phyloP scores from a whole-genome alignment of 2,113 vertebrate species.

The Prionailurus bengalensis region DNA sequence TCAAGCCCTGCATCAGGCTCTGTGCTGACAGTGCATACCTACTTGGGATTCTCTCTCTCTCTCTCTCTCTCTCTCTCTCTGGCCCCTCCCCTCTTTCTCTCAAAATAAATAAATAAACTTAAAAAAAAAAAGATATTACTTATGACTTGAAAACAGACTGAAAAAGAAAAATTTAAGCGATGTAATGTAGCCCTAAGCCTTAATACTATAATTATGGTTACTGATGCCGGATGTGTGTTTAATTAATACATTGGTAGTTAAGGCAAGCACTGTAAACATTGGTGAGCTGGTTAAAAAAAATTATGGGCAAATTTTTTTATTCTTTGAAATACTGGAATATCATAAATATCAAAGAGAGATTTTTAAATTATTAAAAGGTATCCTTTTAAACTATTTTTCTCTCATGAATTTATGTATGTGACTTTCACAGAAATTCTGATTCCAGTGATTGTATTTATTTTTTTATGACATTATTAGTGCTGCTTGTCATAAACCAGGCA shows the following conservation, averaged over 20 bases:
- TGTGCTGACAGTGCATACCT: too few species aligned
- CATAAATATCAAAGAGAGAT: too few species aligned
- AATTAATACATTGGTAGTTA: not conserved
- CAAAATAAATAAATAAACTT: too few species aligned
- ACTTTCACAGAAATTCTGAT: slow-evolving; percentile 36
- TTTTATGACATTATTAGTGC: not conserved
- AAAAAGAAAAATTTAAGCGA: slow-evolving; percentile 43
- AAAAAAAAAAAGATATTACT: slow-evolving; percentile 3
- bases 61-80: too few species aligned
- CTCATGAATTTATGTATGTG: slow-evolving; percentile 25
- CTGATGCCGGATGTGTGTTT: not conserved
- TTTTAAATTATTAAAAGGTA: slow-evolving; percentile 36
- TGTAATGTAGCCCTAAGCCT: not conserved
- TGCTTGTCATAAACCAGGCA: slow-evolving; percentile 16
- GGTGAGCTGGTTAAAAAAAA: slow-evolving; percentile 18
- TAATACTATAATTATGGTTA: not conserved
- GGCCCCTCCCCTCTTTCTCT: too few species aligned
- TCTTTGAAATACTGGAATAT: not conserved
- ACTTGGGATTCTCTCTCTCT: too few species aligned
- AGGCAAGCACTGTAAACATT: slow-evolving; percentile 9
- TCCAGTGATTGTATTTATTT: slow-evolving; percentile 29
- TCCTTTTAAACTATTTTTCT: slow-evolving; percentile 25
- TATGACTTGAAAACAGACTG: slow-evolving; percentile 15
- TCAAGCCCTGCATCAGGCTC: too few species aligned
- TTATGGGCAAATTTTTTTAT: slow-evolving; percentile 38